Percentiles rank a stretch among this genome's conserved stretches.
Evolutionary conservation across 2,797 vertebrate species (phyloP).

Genomic region (Macrochelys suwanniensis): DNA sequence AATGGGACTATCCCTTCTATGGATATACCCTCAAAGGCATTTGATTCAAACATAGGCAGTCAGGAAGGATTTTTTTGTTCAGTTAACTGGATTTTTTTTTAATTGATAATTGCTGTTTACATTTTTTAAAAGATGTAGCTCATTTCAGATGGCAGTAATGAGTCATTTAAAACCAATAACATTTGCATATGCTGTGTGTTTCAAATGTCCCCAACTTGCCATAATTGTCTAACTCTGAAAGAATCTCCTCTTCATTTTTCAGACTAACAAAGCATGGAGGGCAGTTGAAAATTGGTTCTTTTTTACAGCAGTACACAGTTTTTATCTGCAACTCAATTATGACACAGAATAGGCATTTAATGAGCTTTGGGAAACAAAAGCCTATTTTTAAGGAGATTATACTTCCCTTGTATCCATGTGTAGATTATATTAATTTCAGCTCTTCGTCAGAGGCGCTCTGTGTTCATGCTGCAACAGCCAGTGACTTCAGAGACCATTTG

Average conservation of each 20-base stretch:
- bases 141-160: slow-evolving; percentile 19
- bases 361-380: neutral
- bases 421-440: neutral
- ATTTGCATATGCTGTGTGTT: neutral
- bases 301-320: neutral
- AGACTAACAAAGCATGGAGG: neutral
- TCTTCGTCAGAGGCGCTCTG: neutral
- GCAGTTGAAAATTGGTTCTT: neutral
- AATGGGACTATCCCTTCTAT: neutral
- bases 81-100: slow-evolving; percentile 25
- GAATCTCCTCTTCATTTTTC: neutral
- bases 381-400: neutral
- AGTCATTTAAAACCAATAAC: slow-evolving; percentile 28
- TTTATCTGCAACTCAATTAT: neutral
- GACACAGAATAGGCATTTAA: neutral
- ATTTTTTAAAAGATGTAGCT: slow-evolving; percentile 5
- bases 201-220: neutral
- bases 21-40: neutral
- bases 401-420: neutral
- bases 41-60: neutral
- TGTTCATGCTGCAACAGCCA: neutral
- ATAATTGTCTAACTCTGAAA: neutral
- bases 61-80: slow-evolving; percentile 6
- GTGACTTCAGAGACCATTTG: neutral
- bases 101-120: slow-evolving; percentile 25